phyloP scores from a whole-genome alignment of 2,113 vertebrate genomes.

The Vulpes lagopus region DNA sequence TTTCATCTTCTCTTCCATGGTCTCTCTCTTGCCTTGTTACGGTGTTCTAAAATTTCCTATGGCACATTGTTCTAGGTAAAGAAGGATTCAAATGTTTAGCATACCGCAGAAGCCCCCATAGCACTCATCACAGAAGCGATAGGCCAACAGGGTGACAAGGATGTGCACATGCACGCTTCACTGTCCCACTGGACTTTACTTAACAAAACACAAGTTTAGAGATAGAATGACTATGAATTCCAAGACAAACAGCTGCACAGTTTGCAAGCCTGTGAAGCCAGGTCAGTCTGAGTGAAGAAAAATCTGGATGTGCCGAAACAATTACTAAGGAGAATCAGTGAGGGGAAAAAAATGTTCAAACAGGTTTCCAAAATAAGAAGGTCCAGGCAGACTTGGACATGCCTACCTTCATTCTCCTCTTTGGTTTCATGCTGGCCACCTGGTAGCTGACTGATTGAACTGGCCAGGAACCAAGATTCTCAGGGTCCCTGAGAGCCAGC shows the following conservation, averaged over 20 bases:
- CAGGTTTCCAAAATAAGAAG: not conserved
- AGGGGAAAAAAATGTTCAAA: not conserved
- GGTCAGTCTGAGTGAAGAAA: not conserved
- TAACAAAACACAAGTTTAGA: slow-evolving; percentile 12
- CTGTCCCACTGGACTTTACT: not conserved
- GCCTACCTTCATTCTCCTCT: not conserved
- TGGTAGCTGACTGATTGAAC: not conserved
- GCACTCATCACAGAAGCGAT: not conserved
- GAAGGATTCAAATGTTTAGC: not conserved
- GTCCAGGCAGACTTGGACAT: not conserved
- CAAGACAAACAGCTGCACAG: not conserved
- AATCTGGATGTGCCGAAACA: not conserved
- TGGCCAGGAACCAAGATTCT: not conserved
- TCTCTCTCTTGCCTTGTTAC: not conserved
- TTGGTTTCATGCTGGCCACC: too few species aligned
- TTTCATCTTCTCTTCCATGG: not conserved
- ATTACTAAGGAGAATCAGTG: not conserved
- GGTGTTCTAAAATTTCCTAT: not conserved
- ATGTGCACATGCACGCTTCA: rapidly evolving
- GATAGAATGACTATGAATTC: slow-evolving; percentile 5
- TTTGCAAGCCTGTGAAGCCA: not conserved
- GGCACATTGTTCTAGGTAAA: not conserved
- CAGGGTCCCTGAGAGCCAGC: not conserved
- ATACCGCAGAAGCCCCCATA: not conserved
- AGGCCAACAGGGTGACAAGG: not conserved